These are phyloP conservation scores for Hycleus cichorii DNA, from an alignment of 1,140 invertebrate genomes.

Conservation along the genomic window DNA sequence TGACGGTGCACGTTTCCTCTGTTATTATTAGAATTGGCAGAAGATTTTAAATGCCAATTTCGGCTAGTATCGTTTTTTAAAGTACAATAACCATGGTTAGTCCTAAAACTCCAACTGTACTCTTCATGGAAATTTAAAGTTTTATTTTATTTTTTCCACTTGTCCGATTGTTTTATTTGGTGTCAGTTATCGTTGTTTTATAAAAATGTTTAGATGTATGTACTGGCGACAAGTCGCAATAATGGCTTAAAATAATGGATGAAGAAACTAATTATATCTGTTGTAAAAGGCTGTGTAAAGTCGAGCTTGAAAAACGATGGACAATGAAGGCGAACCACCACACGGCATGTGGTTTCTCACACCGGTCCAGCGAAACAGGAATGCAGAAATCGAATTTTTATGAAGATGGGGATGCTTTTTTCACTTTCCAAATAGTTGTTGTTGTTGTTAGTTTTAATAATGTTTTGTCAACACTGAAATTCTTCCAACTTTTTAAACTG, in stretches of 20 bases:
- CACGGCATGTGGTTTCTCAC: conserved; percentile 11
- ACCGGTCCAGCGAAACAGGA: conserved; percentile 21
- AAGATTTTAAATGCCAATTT: neutral
- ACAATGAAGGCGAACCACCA: conserved; percentile 14
- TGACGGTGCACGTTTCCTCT: neutral
- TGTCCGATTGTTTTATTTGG: too few species aligned
- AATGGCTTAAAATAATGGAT: conserved; percentile 20
- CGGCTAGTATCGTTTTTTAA: too few species aligned
- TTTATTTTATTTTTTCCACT: too few species aligned
- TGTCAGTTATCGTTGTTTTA: conserved; percentile 12
- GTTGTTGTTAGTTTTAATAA: too few species aligned
- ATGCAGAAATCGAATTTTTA: conserved; percentile 36
- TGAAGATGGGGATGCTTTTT: neutral
- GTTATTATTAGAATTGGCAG: conserved; percentile 4
- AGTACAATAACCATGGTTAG: too few species aligned
- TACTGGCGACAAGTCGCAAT: conserved; percentile 3
- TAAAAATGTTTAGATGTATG: too few species aligned
- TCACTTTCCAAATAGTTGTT: too few species aligned
- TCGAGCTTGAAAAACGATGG: conserved; percentile 17
- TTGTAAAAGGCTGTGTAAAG: conserved; percentile 24
- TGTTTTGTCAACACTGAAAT: too few species aligned
- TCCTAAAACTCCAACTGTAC: too few species aligned
- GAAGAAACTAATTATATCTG: conserved; percentile 31
- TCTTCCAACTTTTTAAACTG: too few species aligned
- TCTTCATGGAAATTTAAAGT: too few species aligned